These are phyloP conservation scores for Falco biarmicus DNA, from an alignment of 2,797 vertebrate genomes.

Conservation along the genomic window DNA sequence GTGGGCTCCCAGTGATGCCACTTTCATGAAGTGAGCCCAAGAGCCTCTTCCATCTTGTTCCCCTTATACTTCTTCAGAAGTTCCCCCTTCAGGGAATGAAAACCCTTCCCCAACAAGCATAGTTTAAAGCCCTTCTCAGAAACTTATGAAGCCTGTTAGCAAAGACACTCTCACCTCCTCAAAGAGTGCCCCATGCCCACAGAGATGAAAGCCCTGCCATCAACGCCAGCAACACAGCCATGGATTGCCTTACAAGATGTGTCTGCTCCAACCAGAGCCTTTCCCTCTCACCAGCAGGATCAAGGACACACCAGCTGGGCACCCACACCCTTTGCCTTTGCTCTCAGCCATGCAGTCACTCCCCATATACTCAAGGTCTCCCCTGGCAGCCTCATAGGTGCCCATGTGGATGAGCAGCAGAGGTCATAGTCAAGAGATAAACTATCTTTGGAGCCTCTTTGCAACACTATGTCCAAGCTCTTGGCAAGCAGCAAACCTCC, in stretches of 20 bases:
- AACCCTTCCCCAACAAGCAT: neutral
- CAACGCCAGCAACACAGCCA: neutral
- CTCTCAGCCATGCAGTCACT: neutral
- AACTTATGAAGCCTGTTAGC: neutral
- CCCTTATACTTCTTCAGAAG: neutral
- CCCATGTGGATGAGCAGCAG: neutral
- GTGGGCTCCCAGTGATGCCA: neutral
- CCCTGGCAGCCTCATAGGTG: neutral
- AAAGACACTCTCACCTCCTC: neutral
- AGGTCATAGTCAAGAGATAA: neutral
- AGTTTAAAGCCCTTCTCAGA: neutral
- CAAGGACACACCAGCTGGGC: neutral
- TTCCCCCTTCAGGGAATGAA: neutral
- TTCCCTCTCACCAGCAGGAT: neutral
- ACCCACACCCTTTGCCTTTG: neutral
- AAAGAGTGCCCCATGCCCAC: neutral
- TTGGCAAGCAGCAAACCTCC: neutral
- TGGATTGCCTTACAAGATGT: neutral
- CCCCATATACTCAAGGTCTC: neutral
- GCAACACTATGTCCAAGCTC: accelerated
- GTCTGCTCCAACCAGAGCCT: neutral
- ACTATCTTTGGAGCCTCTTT: neutral
- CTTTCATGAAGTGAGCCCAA: neutral
- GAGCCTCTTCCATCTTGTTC: neutral
- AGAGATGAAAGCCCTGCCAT: neutral